phyloP scores from a whole-genome alignment of 1,140 invertebrate species.

The Trichoplusia ni region DNA sequence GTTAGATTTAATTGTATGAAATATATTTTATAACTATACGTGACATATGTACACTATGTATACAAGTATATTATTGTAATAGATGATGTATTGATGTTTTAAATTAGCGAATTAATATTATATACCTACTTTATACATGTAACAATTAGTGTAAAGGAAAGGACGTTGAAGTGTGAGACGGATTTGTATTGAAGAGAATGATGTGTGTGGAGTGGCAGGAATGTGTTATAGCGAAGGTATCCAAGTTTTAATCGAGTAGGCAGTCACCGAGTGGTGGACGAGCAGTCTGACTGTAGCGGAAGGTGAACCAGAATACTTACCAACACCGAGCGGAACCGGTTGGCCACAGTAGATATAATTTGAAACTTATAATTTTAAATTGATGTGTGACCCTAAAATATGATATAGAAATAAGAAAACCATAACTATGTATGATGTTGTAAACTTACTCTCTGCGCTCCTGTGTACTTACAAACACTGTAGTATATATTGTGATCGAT shows the following conservation, averaged over 20 bases:
- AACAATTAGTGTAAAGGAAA: constrained; percentile 28
- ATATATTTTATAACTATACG: constrained; percentile 72
- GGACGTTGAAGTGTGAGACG: not conserved
- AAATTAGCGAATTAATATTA: constrained; percentile 56
- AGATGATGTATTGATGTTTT: constrained; percentile 71
- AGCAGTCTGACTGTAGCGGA: not conserved
- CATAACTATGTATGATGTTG: constrained; percentile 18
- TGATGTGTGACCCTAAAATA: constrained; percentile 20
- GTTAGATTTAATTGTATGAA: constrained; percentile 61
- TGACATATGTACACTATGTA: constrained; percentile 67
- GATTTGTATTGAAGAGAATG: constrained; percentile 20
- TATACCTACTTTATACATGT: constrained; percentile 35
- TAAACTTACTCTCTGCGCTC: constrained; percentile 17
- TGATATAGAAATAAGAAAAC: constrained; percentile 11
- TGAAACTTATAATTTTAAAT: constrained; percentile 18
- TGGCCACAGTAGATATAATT: constrained; percentile 14
- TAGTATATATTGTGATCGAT: constrained; percentile 20
- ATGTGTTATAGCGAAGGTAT: not conserved
- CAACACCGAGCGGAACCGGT: not conserved
- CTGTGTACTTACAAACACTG: constrained; percentile 23
- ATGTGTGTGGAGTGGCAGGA: constrained; percentile 5
- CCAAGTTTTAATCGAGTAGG: constrained; percentile 4
- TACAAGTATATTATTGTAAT: constrained; percentile 68
- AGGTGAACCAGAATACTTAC: not conserved
- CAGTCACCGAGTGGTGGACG: not conserved